Evolutionary conservation across 2,113 vertebrate genomes (phyloP).

Genomic region (Carollia perspicillata): DNA sequence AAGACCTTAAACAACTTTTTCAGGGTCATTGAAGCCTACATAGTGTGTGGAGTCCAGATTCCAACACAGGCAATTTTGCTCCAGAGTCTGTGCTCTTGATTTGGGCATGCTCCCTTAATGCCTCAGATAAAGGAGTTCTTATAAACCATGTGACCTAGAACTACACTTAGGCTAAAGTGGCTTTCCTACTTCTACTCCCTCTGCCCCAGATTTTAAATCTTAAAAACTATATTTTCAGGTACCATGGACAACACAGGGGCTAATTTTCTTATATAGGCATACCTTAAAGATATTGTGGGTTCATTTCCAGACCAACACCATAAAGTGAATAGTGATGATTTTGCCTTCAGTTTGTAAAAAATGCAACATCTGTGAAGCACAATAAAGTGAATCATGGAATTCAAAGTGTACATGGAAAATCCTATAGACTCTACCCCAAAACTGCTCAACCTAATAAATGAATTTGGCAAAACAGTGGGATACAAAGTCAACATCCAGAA

Average conservation of each 20-base stretch:
- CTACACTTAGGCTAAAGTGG: not conserved
- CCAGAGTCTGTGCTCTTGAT: not conserved
- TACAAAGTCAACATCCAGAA: no score
- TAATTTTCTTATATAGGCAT: not conserved
- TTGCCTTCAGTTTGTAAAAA: not conserved
- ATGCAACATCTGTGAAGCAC: not conserved
- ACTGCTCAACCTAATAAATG: no score
- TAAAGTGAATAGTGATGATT: not conserved
- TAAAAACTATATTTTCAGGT: not conserved
- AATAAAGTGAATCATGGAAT: no score
- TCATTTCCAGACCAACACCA: not conserved
- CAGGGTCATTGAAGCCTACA: not conserved
- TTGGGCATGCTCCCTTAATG: not conserved
- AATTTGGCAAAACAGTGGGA: no score
- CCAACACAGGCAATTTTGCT: not conserved
- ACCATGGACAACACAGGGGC: not conserved
- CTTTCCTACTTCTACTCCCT: not conserved
- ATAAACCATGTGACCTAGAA: not conserved
- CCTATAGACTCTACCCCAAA: no score
- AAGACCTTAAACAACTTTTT: not conserved
- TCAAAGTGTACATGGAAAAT: no score
- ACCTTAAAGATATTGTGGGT: not conserved
- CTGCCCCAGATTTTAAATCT: not conserved
- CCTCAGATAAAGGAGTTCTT: not conserved
- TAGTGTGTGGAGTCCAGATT: not conserved